Conservation (phyloP, 2,797 vertebrate species). For the Tauraco hartlaubi region DNA sequence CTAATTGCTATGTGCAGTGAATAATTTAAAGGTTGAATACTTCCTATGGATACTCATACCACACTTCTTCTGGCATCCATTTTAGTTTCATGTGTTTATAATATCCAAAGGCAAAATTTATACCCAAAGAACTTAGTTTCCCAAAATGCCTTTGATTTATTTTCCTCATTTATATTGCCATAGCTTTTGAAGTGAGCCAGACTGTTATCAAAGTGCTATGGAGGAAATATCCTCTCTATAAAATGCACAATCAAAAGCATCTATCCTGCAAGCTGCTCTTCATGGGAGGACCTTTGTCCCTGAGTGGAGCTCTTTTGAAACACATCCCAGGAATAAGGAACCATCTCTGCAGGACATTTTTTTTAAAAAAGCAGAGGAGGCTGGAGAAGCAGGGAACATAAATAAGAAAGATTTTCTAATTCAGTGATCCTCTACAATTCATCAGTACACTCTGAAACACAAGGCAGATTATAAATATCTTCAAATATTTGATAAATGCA, state of each 20-base stretch:
- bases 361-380: background rate
- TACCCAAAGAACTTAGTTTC: background rate
- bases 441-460: background rate
- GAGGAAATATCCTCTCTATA: conserved; percentile 31
- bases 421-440: background rate
- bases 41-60: background rate
- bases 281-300: background rate
- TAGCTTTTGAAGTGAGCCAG: background rate
- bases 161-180: conserved; percentile 37
- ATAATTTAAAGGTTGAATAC: background rate
- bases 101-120: conserved; percentile 41
- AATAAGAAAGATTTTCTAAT: background rate
- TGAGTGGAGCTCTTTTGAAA: background rate
- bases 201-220: background rate
- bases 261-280: background rate
- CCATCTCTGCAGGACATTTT: background rate
- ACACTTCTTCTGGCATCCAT: background rate
- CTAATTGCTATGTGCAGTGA: background rate
- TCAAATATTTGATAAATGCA: conserved; percentile 22
- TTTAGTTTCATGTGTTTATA: background rate
- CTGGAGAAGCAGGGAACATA: background rate
- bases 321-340: background rate
- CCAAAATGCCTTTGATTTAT: conserved; percentile 45
- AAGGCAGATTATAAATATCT: background rate
- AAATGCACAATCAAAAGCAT: conserved; percentile 46